phyloP scores from a whole-genome alignment of 2,888 invertebrate genomes.

The Acanthoscelides obtectus region DNA sequence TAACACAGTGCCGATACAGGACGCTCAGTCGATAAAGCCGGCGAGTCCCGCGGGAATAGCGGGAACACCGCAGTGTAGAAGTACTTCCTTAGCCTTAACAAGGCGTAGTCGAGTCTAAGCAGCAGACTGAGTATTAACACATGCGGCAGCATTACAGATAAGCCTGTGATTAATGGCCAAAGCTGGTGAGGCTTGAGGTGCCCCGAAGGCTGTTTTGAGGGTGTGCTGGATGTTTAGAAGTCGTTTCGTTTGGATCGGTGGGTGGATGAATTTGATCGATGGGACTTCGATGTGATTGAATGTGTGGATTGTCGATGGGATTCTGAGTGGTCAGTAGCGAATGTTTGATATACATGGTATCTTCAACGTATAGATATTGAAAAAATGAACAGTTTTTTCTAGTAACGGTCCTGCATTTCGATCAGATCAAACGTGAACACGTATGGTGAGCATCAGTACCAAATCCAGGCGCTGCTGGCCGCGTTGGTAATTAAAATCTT shows the following conservation, averaged over 20 bases:
- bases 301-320: not conserved
- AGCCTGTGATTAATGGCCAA: conserved; percentile 18
- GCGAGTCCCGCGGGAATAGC: not conserved
- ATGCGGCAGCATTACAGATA: conserved; percentile 37
- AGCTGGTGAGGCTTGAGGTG: not conserved
- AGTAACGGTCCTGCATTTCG: no score
- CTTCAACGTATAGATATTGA: no score
- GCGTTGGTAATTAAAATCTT: no score
- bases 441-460: no score
- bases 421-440: no score
- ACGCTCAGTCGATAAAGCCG: not conserved
- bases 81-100: not conserved
- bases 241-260: no score
- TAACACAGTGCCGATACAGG: not conserved
- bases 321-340: no score
- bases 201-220: not conserved
- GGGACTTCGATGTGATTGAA: not conserved
- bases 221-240: not conserved
- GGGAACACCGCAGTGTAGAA: not conserved
- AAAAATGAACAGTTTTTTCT: no score
- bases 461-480: no score
- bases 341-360: no score
- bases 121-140: conserved; percentile 41
- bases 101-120: not conserved
- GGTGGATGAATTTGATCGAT: not conserved